Conservation (phyloP, 2,113 vertebrate genomes). For the Brachyhypopomus occidentalis region DNA sequence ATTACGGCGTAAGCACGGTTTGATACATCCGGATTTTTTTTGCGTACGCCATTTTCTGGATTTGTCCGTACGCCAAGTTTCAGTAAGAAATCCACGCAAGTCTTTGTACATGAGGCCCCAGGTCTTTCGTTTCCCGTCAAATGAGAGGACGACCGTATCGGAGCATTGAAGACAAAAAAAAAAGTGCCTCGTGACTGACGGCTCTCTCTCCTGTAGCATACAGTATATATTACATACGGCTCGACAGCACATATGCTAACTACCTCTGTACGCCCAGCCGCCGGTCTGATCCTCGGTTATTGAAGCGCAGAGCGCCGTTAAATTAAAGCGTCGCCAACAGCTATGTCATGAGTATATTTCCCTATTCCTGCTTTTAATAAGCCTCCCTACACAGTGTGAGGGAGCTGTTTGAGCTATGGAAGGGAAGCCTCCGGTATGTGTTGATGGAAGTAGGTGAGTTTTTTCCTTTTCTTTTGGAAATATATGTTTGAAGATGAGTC, state of each 20-base stretch:
- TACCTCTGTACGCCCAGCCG: too few relatives aligned
- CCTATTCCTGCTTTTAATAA: conserved; percentile 28
- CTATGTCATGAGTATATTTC: conserved; percentile 19
- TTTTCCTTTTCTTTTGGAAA: conserved; percentile 18
- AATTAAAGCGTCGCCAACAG: conserved; percentile 33
- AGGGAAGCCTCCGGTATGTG: conserved; percentile 34
- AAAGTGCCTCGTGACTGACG: not conserved
- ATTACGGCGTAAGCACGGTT: too few relatives aligned
- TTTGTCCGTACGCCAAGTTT: too few relatives aligned
- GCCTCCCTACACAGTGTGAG: not conserved
- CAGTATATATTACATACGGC: not conserved
- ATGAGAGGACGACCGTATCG: not conserved
- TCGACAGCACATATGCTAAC: too few relatives aligned
- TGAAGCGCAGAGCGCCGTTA: conserved; percentile 18
- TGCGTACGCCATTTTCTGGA: too few relatives aligned
- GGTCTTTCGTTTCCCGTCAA: not conserved
- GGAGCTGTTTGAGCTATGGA: not conserved
- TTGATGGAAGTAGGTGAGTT: conserved; percentile 28
- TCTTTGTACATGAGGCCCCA: not conserved
- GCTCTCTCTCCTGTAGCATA: not conserved
- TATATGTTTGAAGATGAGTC: conserved; percentile 56
- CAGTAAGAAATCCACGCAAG: too few relatives aligned
- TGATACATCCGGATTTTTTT: too few relatives aligned
- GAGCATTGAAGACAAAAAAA: not conserved
- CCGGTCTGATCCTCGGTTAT: conserved; percentile 31